These are phyloP conservation scores for Tonatia bakeri DNA, from an alignment of 2,113 vertebrate species.

Conservation along the genomic window DNA sequence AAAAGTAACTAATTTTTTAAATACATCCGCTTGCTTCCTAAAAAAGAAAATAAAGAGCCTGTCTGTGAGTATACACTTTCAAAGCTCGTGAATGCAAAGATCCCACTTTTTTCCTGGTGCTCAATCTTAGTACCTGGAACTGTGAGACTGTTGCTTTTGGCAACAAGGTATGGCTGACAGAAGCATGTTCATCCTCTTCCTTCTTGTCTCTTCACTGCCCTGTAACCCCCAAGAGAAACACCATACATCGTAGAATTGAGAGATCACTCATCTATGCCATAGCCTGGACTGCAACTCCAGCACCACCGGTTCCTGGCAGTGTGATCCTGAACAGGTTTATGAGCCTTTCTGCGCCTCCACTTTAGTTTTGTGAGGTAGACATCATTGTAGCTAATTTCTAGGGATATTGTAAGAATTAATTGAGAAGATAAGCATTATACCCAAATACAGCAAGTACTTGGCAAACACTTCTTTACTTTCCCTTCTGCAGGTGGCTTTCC, in stretches of 20 bases:
- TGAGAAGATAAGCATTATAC: background rate
- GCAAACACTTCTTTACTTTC: background rate
- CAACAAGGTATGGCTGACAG: background rate
- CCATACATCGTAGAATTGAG: background rate
- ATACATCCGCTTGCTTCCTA: background rate
- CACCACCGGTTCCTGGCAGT: background rate
- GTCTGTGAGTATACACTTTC: background rate
- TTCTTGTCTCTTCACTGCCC: background rate
- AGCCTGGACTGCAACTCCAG: background rate
- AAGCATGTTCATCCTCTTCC: background rate
- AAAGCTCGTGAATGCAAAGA: background rate
- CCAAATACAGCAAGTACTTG: background rate
- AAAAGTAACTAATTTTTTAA: background rate
- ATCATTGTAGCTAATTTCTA: background rate
- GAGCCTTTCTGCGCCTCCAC: background rate
- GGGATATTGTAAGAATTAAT: background rate
- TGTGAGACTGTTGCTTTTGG: background rate
- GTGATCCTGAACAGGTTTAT: background rate
- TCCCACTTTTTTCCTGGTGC: background rate
- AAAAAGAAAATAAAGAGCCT: background rate
- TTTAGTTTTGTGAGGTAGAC: conserved; percentile 16
- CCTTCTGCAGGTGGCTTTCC: background rate
- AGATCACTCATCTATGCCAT: background rate
- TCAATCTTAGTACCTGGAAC: background rate
- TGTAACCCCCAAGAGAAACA: background rate